Evolutionary conservation across 92 coral and sea anemone genomes (phyloP).

Genomic region (Bergia puertoricense): DNA sequence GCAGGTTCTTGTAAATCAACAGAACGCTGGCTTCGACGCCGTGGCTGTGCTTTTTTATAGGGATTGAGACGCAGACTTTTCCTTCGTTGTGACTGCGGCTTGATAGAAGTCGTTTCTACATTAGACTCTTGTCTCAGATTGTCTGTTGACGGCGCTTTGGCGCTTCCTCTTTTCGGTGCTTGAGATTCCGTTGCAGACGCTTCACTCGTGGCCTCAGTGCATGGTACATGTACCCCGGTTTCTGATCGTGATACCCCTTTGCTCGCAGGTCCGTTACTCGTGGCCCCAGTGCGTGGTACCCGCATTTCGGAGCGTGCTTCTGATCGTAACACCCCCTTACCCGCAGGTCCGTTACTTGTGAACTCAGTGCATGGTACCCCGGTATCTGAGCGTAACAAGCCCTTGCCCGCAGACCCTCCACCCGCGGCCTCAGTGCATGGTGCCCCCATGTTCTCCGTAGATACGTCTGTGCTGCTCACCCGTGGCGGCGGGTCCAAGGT

Average conservation of each 20-base stretch:
- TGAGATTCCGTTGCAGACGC: neutral
- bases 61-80: conserved; percentile 32
- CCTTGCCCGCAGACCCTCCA: neutral
- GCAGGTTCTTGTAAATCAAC: neutral
- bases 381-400: no score
- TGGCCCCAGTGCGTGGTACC: no score
- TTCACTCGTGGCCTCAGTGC: neutral
- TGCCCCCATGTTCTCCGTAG: neutral
- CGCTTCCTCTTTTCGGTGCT: neutral
- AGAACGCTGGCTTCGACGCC: conserved; percentile 19
- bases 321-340: neutral
- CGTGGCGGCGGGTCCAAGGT: neutral
- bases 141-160: neutral
- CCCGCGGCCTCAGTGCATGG: neutral
- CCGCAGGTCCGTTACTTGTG: neutral
- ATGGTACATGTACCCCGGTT: neutral
- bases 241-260: neutral
- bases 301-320: neutral
- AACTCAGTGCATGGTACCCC: neutral
- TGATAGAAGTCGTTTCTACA: neutral
- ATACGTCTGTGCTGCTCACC: neutral
- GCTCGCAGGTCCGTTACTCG: neutral
- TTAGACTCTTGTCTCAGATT: neutral
- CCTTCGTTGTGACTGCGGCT: neutral
- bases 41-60: conserved; percentile 19